Conservation (phyloP, 2,113 vertebrate genomes). For the Piaya cayana region DNA sequence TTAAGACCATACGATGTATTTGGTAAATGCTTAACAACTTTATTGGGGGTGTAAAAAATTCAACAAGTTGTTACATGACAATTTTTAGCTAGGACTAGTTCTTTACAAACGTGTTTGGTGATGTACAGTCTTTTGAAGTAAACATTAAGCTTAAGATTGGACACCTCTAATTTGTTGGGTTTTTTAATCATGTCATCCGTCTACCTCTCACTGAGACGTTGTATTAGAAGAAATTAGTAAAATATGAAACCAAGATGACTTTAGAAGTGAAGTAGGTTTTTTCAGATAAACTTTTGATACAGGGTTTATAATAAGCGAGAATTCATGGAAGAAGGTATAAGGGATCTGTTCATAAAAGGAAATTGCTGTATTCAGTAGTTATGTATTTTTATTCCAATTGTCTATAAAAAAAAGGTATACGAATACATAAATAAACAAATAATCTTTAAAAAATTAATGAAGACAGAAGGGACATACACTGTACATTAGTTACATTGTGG, state of each 20-base stretch:
- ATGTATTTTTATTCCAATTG: neutral
- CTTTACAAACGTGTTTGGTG: neutral
- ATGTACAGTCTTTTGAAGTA: neutral
- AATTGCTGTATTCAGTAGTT: neutral
- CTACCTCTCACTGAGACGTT: neutral
- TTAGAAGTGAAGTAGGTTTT: neutral
- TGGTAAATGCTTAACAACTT: conserved; percentile 32
- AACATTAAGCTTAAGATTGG: neutral
- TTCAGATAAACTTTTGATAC: neutral
- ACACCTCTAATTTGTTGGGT: neutral
- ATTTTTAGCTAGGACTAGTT: neutral
- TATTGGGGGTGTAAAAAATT: neutral
- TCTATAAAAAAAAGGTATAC: neutral
- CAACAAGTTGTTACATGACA: neutral
- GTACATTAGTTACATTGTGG: neutral
- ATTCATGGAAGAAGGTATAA: neutral
- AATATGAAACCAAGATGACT: neutral
- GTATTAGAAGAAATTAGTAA: neutral
- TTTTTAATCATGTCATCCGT: neutral
- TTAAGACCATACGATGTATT: neutral
- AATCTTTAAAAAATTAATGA: neutral
- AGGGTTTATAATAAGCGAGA: neutral
- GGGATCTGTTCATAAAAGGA: neutral
- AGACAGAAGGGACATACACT: neutral
- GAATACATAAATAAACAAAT: neutral